Conservation (phyloP, 1,140 invertebrate species). For the Drosophila pectinifera region DNA sequence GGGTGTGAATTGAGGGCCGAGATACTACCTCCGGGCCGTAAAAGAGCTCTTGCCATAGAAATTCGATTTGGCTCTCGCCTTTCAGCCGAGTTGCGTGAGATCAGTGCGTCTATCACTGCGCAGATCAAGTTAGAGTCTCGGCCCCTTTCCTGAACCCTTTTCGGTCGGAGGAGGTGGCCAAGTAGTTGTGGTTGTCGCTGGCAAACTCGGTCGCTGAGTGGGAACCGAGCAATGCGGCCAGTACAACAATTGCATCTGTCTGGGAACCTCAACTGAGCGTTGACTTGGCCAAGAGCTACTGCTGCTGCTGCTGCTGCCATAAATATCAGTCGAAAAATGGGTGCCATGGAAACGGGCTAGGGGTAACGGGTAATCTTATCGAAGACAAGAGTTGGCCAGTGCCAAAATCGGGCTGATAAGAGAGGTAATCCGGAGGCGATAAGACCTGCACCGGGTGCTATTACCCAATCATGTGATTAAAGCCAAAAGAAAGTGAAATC, state of each 20-base stretch:
- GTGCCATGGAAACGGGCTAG: conserved; percentile 7
- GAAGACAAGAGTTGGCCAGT: conserved; percentile 12
- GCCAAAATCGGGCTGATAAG: conserved; percentile 48
- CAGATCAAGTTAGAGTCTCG: conserved; percentile 65
- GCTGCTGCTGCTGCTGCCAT: neutral
- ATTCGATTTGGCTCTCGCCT: conserved; percentile 29
- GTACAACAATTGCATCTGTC: conserved; percentile 48
- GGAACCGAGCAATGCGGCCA: conserved; percentile 41
- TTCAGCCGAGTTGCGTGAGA: conserved; percentile 53
- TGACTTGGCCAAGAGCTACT: conserved; percentile 23
- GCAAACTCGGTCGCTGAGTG: conserved; percentile 53
- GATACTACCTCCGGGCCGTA: conserved; percentile 20
- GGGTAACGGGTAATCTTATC: conserved; percentile 40
- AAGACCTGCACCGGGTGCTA: conserved; percentile 46
- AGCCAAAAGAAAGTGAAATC: conserved; percentile 63
- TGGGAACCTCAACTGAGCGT: conserved; percentile 8
- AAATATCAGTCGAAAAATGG: conserved; percentile 30
- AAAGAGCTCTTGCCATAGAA: conserved; percentile 37
- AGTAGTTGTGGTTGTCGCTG: conserved; percentile 28
- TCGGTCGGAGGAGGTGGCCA: conserved; percentile 8
- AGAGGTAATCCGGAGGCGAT: conserved; percentile 47
- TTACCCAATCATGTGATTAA: conserved; percentile 75
- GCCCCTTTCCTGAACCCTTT: conserved; percentile 37
- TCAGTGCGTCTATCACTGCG: conserved; percentile 68
- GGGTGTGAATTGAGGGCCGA: conserved; percentile 52